Evolutionary conservation across 2,888 invertebrate genomes (phyloP), one percentile per base, ranked within the genome.

Genomic region (Plemyria rubiginata): DNA sequence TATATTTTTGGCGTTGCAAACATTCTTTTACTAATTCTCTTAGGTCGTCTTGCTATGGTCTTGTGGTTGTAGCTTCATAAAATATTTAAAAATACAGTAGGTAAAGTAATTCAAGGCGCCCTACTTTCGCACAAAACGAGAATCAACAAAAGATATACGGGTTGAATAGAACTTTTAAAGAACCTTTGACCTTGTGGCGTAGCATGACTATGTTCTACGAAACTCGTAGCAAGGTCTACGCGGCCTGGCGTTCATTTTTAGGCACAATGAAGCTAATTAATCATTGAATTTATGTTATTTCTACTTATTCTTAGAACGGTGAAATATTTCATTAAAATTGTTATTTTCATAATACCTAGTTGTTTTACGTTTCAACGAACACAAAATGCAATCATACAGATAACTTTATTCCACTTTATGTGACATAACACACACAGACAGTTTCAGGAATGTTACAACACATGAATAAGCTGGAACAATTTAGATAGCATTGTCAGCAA

Each of bases 101-200:
- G 52, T 64, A 68, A 67, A 72, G 76, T 79, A 82, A 86, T 86
- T 81, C 80, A 76, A 74, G 71, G 67, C 77, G 85, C 74, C 82
- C 84, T 78, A 88, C 73, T 86, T 90, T 84, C 69, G 67, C 78
- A 89, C 85, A 90, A 90, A 84, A 83, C 77, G 70, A 70, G 77
- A 75, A 72, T 73, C 73, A 81, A 89, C 88, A 90, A 88, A 81
- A 83, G 83, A 53, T 66, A 80, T 83, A 84, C 80, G 80, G 76
- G 75, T 72, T 81, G 80, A 80, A 85, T 84, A 80, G 73, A 77
- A 74, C 71, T 8, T 76, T 72, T 78, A 84, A 81, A 32, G 49
- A 71, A 70, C 66, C 66, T 75, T 77, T 70, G 80, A 79, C 85
- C 86, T 87, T 86, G 84, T 74, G 74, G 71, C 72, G 70, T 71